Evolutionary conservation across 1,140 invertebrate species (phyloP), one percentile per base, ranked within the genome.

Genomic region (Atta cephalotes): DNA sequence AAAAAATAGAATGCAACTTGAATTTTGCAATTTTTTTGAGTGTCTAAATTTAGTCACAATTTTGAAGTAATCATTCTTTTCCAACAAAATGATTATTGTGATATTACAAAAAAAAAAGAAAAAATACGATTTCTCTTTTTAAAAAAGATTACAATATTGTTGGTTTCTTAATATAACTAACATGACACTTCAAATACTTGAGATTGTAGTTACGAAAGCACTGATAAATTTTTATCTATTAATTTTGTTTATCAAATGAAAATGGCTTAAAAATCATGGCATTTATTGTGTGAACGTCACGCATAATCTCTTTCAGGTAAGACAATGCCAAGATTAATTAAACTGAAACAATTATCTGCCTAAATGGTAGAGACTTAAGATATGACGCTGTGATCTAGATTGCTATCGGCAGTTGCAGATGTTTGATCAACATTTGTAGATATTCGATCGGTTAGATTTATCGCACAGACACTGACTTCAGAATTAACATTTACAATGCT

Each of bases 401-500:
- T 25, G 28, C 28, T 68, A n/a, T 76, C 53, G n/a, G 49, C 49
- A 21, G 31, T 63, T 21, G 6, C 2, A 21, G 14, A 31, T 21
- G 3, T 21, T 35, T 12, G 21, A 35, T 66, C 31, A 1, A 35
- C 31, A 66, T 28, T 39, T 66, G 18, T 66, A n/a, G 28, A 31
- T 35, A n/a, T 14, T 2, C 25, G 31, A 16, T 68, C n/a, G 0
- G 65, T 12, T 66, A 21, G 9, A 68, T n/a, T 68, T 45, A 12
- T 6, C 35, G 35, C 4, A 68, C 31, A n/a, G 18, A 77, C 56
- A 56, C 79, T 88, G 28, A 60, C 71, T 68, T 89, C 76, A 12
- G 66, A n/a, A 51, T 51, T 28, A 53, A 85, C 87, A 81, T 91
- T 85, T 60, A 68, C 51, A 28, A 62, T 65, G 39, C 2, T 63